Conservation (phyloP, 2,797 vertebrate species). For the Monodelphis domestica region DNA sequence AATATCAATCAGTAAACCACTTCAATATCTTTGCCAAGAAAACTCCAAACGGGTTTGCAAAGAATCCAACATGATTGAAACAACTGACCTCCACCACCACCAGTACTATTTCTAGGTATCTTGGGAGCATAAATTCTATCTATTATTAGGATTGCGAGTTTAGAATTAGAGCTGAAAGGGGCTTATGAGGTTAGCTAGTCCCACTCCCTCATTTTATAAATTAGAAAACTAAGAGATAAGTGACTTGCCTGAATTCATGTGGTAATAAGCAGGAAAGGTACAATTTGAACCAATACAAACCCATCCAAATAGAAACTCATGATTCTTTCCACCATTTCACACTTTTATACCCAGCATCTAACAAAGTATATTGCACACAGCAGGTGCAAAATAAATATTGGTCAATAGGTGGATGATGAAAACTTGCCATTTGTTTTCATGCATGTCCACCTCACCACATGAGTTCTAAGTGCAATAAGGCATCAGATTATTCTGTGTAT, state of each 20-base stretch:
- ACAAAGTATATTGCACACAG: background rate
- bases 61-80: background rate
- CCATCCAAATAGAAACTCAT: background rate
- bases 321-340: background rate
- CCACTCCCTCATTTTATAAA: background rate
- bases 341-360: background rate
- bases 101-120: background rate
- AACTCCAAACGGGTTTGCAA: too few species aligned
- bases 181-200: background rate
- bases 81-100: too few species aligned
- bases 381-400: background rate
- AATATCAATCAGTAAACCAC: too few species aligned
- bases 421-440: background rate
- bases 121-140: background rate
- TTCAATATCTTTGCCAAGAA: too few species aligned
- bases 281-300: background rate
- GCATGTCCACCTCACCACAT: rapidly evolving
- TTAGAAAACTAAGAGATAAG: background rate
- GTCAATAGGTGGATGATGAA: background rate
- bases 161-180: background rate
- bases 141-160: background rate
- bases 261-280: background rate
- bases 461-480: background rate
- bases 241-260: background rate
- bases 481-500: background rate